phyloP scores from a whole-genome alignment of 2,113 vertebrate species.

The Phalacrocorax aristotelis region DNA sequence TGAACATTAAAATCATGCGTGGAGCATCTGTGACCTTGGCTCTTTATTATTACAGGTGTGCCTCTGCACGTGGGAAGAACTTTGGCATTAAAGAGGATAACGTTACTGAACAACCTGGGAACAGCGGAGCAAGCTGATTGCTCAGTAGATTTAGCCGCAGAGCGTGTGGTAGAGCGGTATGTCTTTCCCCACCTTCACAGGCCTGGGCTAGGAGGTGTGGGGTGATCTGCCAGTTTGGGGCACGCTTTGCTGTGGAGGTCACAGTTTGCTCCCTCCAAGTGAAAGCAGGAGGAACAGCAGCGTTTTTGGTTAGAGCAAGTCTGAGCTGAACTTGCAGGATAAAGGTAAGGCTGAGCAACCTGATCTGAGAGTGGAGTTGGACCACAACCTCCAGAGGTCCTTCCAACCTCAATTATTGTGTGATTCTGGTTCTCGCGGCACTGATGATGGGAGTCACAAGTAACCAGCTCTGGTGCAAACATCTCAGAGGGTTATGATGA shows the following conservation, averaged over 20 bases:
- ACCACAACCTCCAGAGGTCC: not conserved
- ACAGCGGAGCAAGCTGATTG: not conserved
- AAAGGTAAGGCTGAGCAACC: not conserved
- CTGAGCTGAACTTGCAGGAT: not conserved
- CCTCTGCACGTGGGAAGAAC: not conserved
- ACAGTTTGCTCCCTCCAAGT: not conserved
- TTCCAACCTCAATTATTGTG: not conserved
- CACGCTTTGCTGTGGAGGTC: not conserved
- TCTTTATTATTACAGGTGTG: not conserved
- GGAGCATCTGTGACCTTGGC: not conserved
- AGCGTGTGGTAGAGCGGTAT: not conserved
- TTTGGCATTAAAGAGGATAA: not conserved
- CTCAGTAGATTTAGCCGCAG: not conserved
- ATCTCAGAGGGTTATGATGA: not conserved
- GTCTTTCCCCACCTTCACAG: not conserved
- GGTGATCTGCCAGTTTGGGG: not conserved
- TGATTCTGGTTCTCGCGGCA: not conserved
- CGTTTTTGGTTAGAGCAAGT: not conserved
- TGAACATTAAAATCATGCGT: not conserved
- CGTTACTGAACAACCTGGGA: not conserved
- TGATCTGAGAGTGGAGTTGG: not conserved
- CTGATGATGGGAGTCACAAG: not conserved
- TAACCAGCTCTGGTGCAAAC: not conserved
- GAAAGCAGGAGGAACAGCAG: not conserved
- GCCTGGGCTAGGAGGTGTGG: not conserved